Percentiles rank a stretch among this genome's conserved stretches.
Conservation (phyloP, 1,140 invertebrate species). For the Zaprionus nigranus region DNA sequence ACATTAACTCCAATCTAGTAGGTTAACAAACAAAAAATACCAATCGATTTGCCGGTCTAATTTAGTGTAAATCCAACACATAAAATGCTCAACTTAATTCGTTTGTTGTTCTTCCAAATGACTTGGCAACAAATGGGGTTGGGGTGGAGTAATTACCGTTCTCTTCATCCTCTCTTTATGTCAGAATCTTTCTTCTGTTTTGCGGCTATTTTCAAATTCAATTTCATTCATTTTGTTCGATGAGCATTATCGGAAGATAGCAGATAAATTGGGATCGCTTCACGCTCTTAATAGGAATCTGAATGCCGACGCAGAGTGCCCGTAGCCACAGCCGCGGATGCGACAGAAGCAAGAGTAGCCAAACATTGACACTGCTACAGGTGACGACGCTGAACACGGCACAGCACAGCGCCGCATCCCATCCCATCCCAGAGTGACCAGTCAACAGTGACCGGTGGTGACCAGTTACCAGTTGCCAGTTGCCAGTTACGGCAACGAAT, state of each 20-base stretch:
- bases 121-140: neutral
- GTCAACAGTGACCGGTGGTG: constrained; percentile 37
- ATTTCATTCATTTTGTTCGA: constrained; percentile 85
- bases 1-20: neutral
- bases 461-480: constrained; percentile 27
- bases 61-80: constrained; percentile 5
- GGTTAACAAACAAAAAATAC: neutral
- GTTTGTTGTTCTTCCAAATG: constrained; percentile 3
- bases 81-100: constrained; percentile 5
- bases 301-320: neutral
- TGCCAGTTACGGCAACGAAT: constrained; percentile 61
- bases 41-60: neutral
- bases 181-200: constrained; percentile 10
- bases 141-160: constrained; percentile 13
- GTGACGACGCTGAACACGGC: constrained; percentile 11
- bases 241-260: constrained; percentile 84
- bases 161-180: constrained; percentile 1
- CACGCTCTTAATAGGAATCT: constrained; percentile 83
- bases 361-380: constrained; percentile 40
- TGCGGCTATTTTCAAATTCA: constrained; percentile 73
- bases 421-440: constrained; percentile 2
- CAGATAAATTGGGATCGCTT: constrained; percentile 84
- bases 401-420: neutral
- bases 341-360: constrained; percentile 64
- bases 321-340: constrained; percentile 7